Base-by-base conservation (phyloP, 2,113 vertebrate genomes). In the Mormyrus iriodes region DNA sequence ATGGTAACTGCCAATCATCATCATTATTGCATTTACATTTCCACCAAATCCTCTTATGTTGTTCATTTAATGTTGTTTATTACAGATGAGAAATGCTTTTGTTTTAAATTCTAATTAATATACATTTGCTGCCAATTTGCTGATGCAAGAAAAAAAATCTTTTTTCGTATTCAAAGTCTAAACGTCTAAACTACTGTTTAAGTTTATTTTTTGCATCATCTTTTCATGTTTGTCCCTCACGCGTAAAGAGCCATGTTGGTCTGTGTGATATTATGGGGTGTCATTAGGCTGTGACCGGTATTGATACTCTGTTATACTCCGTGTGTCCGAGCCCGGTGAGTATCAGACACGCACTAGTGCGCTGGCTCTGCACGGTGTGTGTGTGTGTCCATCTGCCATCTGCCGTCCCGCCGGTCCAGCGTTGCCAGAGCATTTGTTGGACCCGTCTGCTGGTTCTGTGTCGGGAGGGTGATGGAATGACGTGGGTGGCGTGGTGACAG, bases 1-100 rank as follows among this genome's bases (percentile, higher is more conserved):
- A 99, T 99, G 98, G 98, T 99, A 96, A 96, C 42, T 84, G 21
- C 44, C 9, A 21, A 1, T n/a, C 42, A 65, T 61, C 12, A 4
- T n/a, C 8, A 65, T 17, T n/a, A 65, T 46, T 46, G 27, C 13
- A 87, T 58, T 65, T 42, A 5, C 24, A 58, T 58, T 42, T 44
- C 35, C 39, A 24, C n/a, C 82, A 84, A 44, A 58, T 87, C 15
- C 9, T 44, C 27, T 24, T 44, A 53, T 86, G 13, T 17, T 31
- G 17, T 49, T 10, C 10, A 49, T 42, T 35, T 86, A 51, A 12
- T 82, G 39, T 27, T 27, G 0, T 31, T 55, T 24, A 8, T 19
- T 79, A 35, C 35, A 42, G 35, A 17, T 42, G 73, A 79, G 35
- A 79, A 79, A 79, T 42, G 42, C 35, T 6, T 79, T 31, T 69